Evolutionary conservation across 2,113 vertebrate species (phyloP).

Genomic region (Dicrurus megarhynchus): DNA sequence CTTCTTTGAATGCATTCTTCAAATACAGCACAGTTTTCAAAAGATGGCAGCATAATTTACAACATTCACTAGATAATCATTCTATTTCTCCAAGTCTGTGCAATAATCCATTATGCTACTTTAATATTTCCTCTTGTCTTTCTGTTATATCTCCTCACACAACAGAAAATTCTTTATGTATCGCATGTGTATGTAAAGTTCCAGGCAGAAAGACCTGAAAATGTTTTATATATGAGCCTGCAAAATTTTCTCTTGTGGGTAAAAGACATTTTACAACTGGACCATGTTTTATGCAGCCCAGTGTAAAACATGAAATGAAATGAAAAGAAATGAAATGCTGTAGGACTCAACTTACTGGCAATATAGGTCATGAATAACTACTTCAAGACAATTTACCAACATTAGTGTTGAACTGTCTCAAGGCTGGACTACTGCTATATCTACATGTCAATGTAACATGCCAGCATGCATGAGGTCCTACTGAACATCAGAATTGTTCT

Average conservation of each 20-base stretch:
- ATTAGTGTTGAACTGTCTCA: not conserved
- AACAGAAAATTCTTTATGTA: not conserved
- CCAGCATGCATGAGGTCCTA: not conserved
- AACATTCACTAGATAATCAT: not conserved
- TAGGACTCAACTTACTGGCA: not conserved
- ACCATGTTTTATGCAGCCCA: not conserved
- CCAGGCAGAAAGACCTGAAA: not conserved
- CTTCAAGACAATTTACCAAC: not conserved
- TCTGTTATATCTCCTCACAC: not conserved
- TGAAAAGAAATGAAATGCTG: not conserved
- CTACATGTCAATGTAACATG: not conserved
- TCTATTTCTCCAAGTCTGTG: not conserved
- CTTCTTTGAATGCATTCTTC: not conserved
- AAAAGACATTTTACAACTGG: not conserved
- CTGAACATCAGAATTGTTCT: not conserved
- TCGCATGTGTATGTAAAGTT: not conserved
- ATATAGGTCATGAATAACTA: not conserved
- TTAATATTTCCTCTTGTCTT: not conserved
- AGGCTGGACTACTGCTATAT: not conserved
- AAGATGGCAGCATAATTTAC: not conserved
- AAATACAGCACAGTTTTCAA: not conserved
- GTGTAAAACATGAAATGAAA: not conserved
- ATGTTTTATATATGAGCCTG: not conserved
- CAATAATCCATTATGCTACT: not conserved
- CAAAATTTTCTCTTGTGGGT: not conserved